phyloP scores from a whole-genome alignment of 2,797 vertebrate genomes.

The Chaenodraco wilsoni region DNA sequence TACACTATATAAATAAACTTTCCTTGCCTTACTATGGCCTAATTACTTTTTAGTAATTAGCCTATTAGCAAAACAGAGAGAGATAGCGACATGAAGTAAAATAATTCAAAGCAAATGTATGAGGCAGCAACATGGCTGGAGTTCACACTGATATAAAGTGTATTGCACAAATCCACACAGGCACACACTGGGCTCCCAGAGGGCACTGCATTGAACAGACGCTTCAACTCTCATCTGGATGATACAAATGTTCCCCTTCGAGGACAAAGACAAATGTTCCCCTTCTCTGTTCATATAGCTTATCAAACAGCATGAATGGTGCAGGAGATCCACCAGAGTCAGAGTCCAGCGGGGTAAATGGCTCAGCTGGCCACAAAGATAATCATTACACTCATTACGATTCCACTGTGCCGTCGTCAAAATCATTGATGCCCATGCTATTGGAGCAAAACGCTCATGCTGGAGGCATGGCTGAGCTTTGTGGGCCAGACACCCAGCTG shows the following conservation, averaged over 20 bases:
- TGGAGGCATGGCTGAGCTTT: constrained; percentile 27
- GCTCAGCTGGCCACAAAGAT: constrained; percentile 52
- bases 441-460: constrained; percentile 33
- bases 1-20: too few species aligned
- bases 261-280: constrained; percentile 21
- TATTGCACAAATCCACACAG: constrained; percentile 1
- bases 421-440: constrained; percentile 31
- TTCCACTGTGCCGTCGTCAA: constrained; percentile 51
- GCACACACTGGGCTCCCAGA: background rate
- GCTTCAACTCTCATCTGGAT: constrained; percentile 23
- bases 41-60: constrained; percentile 60
- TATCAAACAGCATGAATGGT: constrained; percentile 30
- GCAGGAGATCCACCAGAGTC: constrained; percentile 22
- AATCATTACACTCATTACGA: constrained; percentile 62
- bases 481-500: constrained; percentile 25
- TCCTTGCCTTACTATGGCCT: constrained; percentile 1
- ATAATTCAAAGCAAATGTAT: constrained; percentile 28
- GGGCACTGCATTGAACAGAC: constrained; percentile 15
- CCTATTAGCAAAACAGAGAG: constrained; percentile 50
- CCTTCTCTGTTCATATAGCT: constrained; percentile 18
- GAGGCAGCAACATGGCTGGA: constrained; percentile 15
- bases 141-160: constrained; percentile 36
- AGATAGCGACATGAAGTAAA: background rate
- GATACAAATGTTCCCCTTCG: constrained; percentile 25
- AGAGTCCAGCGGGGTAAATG: constrained; percentile 50